Evolutionary conservation across 2,888 invertebrate genomes (phyloP), one percentile per base, ranked within the genome.

Genomic region (Phytoseiulus persimilis): DNA sequence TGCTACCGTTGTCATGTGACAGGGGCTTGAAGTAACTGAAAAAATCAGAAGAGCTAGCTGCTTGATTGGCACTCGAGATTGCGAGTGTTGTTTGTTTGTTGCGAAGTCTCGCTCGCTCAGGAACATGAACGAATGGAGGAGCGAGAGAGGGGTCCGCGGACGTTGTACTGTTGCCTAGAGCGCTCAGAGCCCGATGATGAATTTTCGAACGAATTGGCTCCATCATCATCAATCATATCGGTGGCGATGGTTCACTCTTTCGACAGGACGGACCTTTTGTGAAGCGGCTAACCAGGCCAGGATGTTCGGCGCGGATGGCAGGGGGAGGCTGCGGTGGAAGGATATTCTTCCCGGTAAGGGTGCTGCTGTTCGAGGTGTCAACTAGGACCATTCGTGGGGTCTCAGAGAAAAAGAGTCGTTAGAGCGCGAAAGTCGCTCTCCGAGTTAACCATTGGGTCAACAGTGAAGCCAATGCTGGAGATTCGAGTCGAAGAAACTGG

Each of bases 161-260:
- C 65, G 65, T 65, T 65, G 65, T 65, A 65, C 65, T 65, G 65
- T 65, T 65, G 65, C 11, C 65, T 23, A 65, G 65, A 65, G 65
- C 18, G 39, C n/a, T n/a, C n/a, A n/a, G n/a, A n/a, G 28, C 65
- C 18, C 65, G 65, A 65, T 65, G 65, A 65, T 65, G 65, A 65
- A 65, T 65, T 65, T 65, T 65, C 65, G 65, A 65, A 65, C 65
- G 65, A 65, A 65, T 65, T 65, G 65, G 65, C 65, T 65, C 65
- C 65, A 65, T 65, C 65, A 65, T 65, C 65, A 65, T 65, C 65
- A 65, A 65, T 65, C 65, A 65, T 65, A 23, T 28, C 23, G 65
- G 65, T 65, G 23, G 65, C 65, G 65, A 65, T 65, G 65, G 65
- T 65, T 3, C 65, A 65, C 65, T 65, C 65, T 65, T 65, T 65